phyloP scores from a whole-genome alignment of 2,113 vertebrate genomes.

The Bufo gargarizans region DNA sequence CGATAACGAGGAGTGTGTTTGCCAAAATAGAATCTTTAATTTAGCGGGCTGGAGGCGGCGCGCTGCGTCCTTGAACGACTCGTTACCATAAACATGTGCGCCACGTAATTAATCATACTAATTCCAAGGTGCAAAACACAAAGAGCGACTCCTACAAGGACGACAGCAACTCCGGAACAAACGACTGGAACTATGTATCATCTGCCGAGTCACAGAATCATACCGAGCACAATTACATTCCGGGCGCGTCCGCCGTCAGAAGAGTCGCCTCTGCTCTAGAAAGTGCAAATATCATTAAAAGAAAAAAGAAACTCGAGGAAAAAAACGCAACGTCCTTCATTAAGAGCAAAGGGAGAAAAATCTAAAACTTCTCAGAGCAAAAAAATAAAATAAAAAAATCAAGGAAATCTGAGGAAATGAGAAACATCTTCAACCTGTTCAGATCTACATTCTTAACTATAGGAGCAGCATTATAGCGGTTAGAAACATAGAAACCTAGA shows the following conservation, averaged over 20 bases:
- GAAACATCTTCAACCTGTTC: not conserved
- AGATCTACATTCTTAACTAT: not conserved
- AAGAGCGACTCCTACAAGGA: conserved; percentile 23
- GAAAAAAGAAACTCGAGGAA: not conserved
- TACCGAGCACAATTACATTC: not conserved
- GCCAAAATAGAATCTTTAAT: conserved; percentile 36
- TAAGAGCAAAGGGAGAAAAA: not conserved
- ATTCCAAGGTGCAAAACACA: conserved; percentile 21
- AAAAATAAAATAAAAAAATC: not conserved
- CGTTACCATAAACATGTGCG: conserved; percentile 33
- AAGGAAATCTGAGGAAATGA: not conserved
- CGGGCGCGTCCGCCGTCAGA: not conserved
- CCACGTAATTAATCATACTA: conserved; percentile 39
- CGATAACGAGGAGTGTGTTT: conserved; percentile 28
- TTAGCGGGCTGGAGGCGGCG: not conserved
- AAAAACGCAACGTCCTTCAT: not conserved
- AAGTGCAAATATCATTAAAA: conserved; percentile 44
- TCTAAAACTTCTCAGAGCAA: not conserved
- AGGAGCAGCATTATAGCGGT: not conserved
- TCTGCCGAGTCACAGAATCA: not conserved
- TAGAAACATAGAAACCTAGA: too few relatives aligned
- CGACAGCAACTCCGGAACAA: conserved; percentile 6
- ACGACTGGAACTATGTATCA: conserved; percentile 15
- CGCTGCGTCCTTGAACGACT: conserved; percentile 3
- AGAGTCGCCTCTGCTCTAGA: not conserved